A percentile compares a stretch with the other conserved stretches of the same genome.
Evolutionary conservation across 2,888 invertebrate species (phyloP).

Genomic region (Tenthredo mesomela): DNA sequence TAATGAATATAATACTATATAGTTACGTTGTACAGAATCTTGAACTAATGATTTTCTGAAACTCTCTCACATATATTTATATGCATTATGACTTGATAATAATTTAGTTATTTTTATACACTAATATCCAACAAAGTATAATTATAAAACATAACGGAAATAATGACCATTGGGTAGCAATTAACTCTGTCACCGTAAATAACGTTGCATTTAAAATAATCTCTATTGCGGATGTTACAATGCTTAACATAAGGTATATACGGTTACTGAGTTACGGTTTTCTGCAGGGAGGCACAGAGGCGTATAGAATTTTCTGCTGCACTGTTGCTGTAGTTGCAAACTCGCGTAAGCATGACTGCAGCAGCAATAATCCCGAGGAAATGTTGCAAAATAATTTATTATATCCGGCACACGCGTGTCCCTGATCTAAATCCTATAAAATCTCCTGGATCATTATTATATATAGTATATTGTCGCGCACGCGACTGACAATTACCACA

Average conservation of each 20-base stretch:
- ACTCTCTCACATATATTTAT: too few relatives aligned
- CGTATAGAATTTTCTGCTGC: neutral
- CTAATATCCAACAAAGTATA: neutral
- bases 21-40: too few relatives aligned
- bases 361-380: slow-evolving; percentile 2
- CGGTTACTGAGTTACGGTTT: neutral
- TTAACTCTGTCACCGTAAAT: slow-evolving; percentile 28
- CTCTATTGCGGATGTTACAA: neutral
- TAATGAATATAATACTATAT: too few relatives aligned
- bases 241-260: neutral
- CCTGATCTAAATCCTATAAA: slow-evolving; percentile 41
- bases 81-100: neutral
- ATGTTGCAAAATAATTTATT: slow-evolving; percentile 48
- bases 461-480: neutral
- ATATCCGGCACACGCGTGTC: slow-evolving; percentile 44
- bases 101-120: neutral
- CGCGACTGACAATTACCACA: slow-evolving; percentile 8
- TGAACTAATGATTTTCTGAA: slow-evolving; percentile 2
- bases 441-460: neutral
- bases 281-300: slow-evolving; percentile 9
- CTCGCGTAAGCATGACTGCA: neutral
- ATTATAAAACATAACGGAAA: neutral
- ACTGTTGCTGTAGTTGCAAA: neutral
- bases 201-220: slow-evolving; percentile 13
- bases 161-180: slow-evolving; percentile 17